Conservation (phyloP, 1,140 invertebrate species). For the Temnothorax curvispinosus region DNA sequence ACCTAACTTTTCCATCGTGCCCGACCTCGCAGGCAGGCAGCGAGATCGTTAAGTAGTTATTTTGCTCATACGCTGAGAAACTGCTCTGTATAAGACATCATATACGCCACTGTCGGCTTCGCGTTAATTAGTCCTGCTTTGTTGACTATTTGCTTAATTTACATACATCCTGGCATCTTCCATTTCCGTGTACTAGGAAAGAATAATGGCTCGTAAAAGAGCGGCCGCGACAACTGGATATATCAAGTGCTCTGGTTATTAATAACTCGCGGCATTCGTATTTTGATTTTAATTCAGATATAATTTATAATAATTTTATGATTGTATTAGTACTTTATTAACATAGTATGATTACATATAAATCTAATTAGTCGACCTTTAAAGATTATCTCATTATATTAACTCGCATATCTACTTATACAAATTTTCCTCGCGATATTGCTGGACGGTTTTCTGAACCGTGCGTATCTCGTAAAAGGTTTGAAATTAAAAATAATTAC, state of each 20-base stretch:
- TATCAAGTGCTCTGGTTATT: background rate
- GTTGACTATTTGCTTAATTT: constrained; percentile 31
- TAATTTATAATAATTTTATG: background rate
- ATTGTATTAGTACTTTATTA: background rate
- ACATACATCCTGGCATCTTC: background rate
- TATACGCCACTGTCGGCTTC: background rate
- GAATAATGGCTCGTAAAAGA: constrained; percentile 8
- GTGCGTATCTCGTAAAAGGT: background rate
- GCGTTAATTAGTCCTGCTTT: constrained; percentile 52
- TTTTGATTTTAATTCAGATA: background rate
- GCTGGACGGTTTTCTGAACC: background rate
- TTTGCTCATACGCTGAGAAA: constrained; percentile 52
- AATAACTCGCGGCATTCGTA: background rate
- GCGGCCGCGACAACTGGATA: background rate
- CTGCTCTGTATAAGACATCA: constrained; percentile 19
- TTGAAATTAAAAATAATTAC: constrained; percentile 31
- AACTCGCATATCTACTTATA: background rate
- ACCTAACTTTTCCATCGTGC: constrained; percentile 60
- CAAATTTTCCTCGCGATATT: background rate
- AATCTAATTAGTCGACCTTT: background rate
- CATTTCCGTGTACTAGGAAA: background rate
- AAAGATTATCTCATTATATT: constrained; percentile 14
- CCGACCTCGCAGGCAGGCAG: background rate
- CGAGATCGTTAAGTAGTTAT: constrained; percentile 55
- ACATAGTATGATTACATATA: background rate